Base-by-base conservation (phyloP, 2,113 vertebrate genomes). In the Spea multiplicata region DNA sequence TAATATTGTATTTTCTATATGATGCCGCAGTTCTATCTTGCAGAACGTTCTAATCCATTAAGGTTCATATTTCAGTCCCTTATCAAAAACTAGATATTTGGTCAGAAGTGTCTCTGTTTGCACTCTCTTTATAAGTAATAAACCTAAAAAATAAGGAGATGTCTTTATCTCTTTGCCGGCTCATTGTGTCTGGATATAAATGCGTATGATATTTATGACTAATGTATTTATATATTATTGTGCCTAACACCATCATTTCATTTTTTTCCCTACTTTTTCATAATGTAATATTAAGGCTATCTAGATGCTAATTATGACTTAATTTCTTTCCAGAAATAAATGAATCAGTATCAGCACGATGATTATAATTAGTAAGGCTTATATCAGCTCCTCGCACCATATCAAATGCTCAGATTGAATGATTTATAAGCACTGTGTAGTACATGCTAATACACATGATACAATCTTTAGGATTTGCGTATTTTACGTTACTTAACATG, bases 211-310 rank as follows among this genome's bases (percentile, higher is more conserved):
- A n/a, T n/a, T n/a, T n/a, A n/a, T n/a, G 9, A n/a, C 57, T 59
- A 14, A 93, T 93, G 91, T 92, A 93, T 92, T 91, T 90, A 92
- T 94, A 93, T 91, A 87, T 91, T 90, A 91, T 89, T 90, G 89
- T 91, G 91, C 93, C 94, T 96, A 94, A 97, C 96, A 92, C 95
- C 93, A 94, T 95, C 93, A 93, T 95, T 93, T 91, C 89, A 91
- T 92, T 82, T 93, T n/a, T 93, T 93, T 92, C 92, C 92, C 85
- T 89, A 92, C 91, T 92, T 95, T 94, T 92, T 95, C 95, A 95
- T 96, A 95, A 93, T 91, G 86, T 87, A 89, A 93, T 97, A 97
- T 95, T 95, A 94, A 95, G 95, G 95, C 94, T 94, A 93, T 95
- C 95, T 94, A 94, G 91, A 90, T 90, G 94, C 93, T 95, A 97